A percentile compares a stretch with the other conserved stretches of the same genome.
These are phyloP conservation scores for Agonopterix arenella DNA, from an alignment of 2,888 invertebrate species.

Conservation along the genomic window DNA sequence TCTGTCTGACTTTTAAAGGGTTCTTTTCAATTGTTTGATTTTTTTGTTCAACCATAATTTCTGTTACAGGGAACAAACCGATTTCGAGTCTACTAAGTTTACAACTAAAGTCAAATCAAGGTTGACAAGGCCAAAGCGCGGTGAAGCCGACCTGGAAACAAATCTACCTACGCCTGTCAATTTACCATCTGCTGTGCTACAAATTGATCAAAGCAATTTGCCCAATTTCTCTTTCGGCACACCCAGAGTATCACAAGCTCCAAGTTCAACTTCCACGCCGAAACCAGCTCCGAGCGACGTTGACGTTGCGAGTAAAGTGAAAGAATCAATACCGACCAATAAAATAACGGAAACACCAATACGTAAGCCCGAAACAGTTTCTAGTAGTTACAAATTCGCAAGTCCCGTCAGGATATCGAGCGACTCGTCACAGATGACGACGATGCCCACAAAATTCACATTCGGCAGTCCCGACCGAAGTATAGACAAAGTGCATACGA, in stretches of 20 bases:
- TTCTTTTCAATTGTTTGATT: not conserved
- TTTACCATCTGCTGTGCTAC: constrained; percentile 40
- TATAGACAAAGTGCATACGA: constrained; percentile 22
- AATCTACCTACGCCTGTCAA: constrained; percentile 25
- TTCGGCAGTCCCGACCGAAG: constrained; percentile 42
- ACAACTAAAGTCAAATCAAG: constrained; percentile 46
- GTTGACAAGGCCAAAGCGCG: constrained; percentile 32
- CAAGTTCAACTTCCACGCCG: too few relatives aligned
- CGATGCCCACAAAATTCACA: constrained; percentile 26
- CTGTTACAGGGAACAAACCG: constrained; percentile 29
- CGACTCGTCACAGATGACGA: constrained; percentile 17
- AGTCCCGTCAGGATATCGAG: constrained; percentile 36
- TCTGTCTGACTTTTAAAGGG: not conserved
- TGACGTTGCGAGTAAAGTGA: not conserved
- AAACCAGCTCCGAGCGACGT: too few relatives aligned
- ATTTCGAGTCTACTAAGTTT: constrained; percentile 24
- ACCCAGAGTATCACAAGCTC: constrained; percentile 1
- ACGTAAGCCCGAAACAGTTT: constrained; percentile 23
- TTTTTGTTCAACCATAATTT: constrained; percentile 1
- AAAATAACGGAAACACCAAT: constrained; percentile 7
- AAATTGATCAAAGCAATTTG: constrained; percentile 47
- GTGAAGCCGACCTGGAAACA: constrained; percentile 19
- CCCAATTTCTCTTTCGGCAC: constrained; percentile 43
- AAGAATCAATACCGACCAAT: constrained; percentile 1
- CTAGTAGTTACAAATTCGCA: constrained; percentile 40